Percentiles rank a stretch among this genome's conserved stretches.
These are phyloP conservation scores for Meloe dianella DNA, from an alignment of 2,888 invertebrate genomes.

Conservation along the genomic window DNA sequence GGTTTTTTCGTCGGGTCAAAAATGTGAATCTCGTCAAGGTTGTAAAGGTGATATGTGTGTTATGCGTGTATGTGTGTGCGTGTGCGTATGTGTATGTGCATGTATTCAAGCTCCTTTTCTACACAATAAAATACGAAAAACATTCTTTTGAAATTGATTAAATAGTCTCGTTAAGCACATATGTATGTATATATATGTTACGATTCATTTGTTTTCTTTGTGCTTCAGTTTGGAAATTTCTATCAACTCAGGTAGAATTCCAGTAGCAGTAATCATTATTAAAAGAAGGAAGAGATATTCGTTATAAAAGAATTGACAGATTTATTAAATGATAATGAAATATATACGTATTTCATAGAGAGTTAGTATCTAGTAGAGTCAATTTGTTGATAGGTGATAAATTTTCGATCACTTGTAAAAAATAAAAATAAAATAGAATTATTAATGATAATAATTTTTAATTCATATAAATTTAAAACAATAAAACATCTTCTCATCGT, in stretches of 20 bases:
- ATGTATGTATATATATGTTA: neutral
- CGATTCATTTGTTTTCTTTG: neutral
- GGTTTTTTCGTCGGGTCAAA: constrained; percentile 30
- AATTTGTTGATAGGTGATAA: constrained; percentile 2
- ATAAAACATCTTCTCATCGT: neutral
- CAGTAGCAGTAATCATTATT: constrained; percentile 21
- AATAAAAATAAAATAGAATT: neutral
- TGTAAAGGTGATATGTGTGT: constrained; percentile 19
- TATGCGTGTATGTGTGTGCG: no score
- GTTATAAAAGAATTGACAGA: constrained; percentile 9
- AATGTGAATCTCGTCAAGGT: constrained; percentile 34
- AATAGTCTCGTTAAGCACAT: constrained; percentile 5
- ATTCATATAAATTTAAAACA: neutral
- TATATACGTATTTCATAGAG: constrained; percentile 2
- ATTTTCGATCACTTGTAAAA: neutral
- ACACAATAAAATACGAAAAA: neutral
- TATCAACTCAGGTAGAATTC: constrained; percentile 29
- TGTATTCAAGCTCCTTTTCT: neutral
- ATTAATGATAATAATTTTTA: neutral
- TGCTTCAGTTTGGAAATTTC: constrained; percentile 20
- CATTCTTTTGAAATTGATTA: constrained; percentile 11
- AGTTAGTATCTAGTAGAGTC: neutral
- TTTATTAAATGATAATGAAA: constrained; percentile 26
- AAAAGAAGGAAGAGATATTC: neutral
- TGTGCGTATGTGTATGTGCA: neutral